Evolutionary conservation across 2,888 invertebrate genomes (phyloP).

Genomic region (Chrysolina haemoptera): DNA sequence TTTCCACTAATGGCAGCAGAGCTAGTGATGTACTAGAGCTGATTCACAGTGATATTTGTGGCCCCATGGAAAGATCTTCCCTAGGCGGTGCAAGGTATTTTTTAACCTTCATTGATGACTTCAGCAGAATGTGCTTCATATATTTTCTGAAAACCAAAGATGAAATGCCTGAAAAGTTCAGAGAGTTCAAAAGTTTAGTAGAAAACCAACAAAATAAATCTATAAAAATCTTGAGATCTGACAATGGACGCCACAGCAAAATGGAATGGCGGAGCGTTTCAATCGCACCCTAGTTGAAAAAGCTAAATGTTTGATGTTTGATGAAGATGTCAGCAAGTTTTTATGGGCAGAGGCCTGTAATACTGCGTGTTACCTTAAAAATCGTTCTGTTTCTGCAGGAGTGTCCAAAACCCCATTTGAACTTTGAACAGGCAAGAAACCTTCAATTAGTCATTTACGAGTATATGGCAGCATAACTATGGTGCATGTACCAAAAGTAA

Average conservation of each 20-base stretch:
- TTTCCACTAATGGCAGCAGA: slow-evolving; percentile 39
- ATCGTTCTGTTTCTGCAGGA: slow-evolving; percentile 16
- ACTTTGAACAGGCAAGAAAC: slow-evolving; percentile 40
- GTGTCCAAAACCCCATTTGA: slow-evolving; percentile 41
- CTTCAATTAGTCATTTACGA: slow-evolving; percentile 50
- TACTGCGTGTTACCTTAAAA: slow-evolving; percentile 27
- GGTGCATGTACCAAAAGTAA: slow-evolving; percentile 33
- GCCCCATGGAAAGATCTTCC: slow-evolving; percentile 22
- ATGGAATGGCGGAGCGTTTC: slow-evolving; percentile 54
- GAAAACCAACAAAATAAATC: slow-evolving; percentile 54
- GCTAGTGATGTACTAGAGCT: slow-evolving; percentile 34
- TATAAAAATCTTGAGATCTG: slow-evolving; percentile 55
- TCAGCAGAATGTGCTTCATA: slow-evolving; percentile 53
- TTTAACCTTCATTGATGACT: slow-evolving; percentile 61
- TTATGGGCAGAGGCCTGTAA: slow-evolving; percentile 40
- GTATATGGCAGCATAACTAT: slow-evolving; percentile 44
- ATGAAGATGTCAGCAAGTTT: slow-evolving; percentile 35
- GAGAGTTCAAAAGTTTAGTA: slow-evolving; percentile 54
- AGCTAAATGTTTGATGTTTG: slow-evolving; percentile 47
- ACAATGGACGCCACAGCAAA: slow-evolving; percentile 58
- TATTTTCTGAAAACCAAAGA: slow-evolving; percentile 58
- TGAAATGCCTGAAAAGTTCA: slow-evolving; percentile 52
- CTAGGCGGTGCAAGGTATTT: slow-evolving; percentile 53
- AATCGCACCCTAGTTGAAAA: slow-evolving; percentile 52
- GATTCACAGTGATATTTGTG: too few relatives aligned